Conservation (phyloP, 2,888 invertebrate genomes). For the Agrypnus murinus region DNA sequence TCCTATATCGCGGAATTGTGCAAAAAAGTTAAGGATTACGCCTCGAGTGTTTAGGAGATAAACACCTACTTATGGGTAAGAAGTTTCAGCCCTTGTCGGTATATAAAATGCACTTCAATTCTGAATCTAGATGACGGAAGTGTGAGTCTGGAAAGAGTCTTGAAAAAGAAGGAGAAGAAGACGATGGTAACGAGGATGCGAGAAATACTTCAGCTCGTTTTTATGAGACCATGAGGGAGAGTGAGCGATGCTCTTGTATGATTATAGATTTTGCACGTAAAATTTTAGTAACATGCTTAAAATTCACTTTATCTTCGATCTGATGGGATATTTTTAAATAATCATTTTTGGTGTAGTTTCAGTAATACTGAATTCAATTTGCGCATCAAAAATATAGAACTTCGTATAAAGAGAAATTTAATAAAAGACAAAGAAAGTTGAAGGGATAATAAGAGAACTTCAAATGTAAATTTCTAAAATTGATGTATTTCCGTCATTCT, state of each 20-base stretch:
- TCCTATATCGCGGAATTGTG: constrained; percentile 9
- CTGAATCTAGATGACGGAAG: constrained; percentile 13
- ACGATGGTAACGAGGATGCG: not conserved
- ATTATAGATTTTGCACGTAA: not conserved
- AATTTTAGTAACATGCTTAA: not conserved
- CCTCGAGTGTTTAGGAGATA: constrained; percentile 25
- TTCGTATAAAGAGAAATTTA: too few relatives aligned
- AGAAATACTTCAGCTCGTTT: not conserved
- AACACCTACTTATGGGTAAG: constrained; percentile 26
- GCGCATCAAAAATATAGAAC: too few relatives aligned
- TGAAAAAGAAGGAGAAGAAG: not conserved
- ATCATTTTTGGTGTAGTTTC: too few relatives aligned
- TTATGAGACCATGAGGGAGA: not conserved
- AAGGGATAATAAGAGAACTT: too few relatives aligned
- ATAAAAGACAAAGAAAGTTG: too few relatives aligned
- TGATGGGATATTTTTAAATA: not conserved
- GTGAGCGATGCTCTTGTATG: not conserved
- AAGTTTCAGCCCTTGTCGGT: constrained; percentile 27
- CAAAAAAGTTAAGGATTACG: constrained; percentile 26
- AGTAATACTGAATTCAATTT: too few relatives aligned
- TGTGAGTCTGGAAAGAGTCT: not conserved
- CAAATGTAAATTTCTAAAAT: not conserved
- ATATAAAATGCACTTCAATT: constrained; percentile 20
- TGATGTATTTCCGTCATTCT: not conserved
- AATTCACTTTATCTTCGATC: too few relatives aligned